Base-by-base conservation (phyloP, 2,888 invertebrate species). In the Belgica antarctica region DNA sequence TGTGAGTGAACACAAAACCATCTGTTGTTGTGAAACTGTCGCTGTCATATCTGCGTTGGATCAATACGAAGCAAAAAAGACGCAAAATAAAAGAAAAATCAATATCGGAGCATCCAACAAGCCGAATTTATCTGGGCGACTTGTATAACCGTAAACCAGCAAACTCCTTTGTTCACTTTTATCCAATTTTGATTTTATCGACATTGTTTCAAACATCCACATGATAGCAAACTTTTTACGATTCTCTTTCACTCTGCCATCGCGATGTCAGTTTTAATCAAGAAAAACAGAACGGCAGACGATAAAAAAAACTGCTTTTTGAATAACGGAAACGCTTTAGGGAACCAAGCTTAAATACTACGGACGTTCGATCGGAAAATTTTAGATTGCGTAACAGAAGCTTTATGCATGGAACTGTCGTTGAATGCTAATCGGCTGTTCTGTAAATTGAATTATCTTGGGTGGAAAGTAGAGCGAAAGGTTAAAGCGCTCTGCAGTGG, bases 221-320 rank as follows among this genome's bases (percentile, higher is more conserved):
- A 10, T 31, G 10, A n/a, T 41, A 12, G 41, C 41, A n/a, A 15
- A 41, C 15, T 15, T 41, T 41, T 41, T 41, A 41, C 41, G 41
- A 41, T 12, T n/a, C n/a, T n/a, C n/a, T n/a, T n/a, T 15, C 41
- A 41, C 41, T n/a, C 5, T n/a, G 41, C 41, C 15, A 41, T 41
- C 41, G 22, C 52, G 52, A 19, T 52, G 52, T 52, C 52, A 52
- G 22, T 52, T 52, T 52, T 52, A 52, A 52, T 52, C 52, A 52
- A 52, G 22, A 7, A 7, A 17, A 52, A 52, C 52, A 52, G 19
- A 8, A n/a, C 7, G 34, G 12, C 5, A 8, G 34, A 12, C 52
- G 5, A 52, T 52, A 52, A 52, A 52, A 52, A n/a, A n/a, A n/a
- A n/a, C 3, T 52, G 17, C n/a, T n/a, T n/a, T 19, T 52, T 52